Percentiles rank a stretch among this genome's conserved stretches.
Conservation (phyloP, 2,113 vertebrate species). For the Bombycilla garrulus region DNA sequence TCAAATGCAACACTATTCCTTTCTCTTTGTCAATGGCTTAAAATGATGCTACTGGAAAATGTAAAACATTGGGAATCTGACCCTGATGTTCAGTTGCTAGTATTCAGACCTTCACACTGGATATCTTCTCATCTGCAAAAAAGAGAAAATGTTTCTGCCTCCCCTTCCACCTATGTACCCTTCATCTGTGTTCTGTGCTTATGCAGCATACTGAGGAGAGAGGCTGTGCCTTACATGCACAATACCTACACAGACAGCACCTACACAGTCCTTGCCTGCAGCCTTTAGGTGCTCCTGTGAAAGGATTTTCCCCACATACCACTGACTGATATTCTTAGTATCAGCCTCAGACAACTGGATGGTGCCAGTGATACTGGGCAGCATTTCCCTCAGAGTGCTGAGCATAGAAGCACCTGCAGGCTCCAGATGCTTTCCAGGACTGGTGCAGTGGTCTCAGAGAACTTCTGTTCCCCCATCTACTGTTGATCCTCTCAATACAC, state of each 20-base stretch:
- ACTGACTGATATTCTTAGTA: not conserved
- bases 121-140: not conserved
- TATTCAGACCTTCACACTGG: not conserved
- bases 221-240: not conserved
- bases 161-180: not conserved
- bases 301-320: not conserved
- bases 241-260: not conserved
- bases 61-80: not conserved
- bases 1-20: not conserved
- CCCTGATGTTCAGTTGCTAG: not conserved
- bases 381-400: not conserved
- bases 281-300: not conserved
- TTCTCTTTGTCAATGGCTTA: conserved; percentile 1
- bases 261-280: not conserved
- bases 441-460: not conserved
- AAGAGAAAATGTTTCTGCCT: not conserved
- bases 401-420: not conserved
- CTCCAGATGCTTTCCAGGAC: not conserved
- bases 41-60: not conserved
- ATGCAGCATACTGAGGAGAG: not conserved
- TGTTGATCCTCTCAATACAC: not conserved
- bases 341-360: not conserved
- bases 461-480: not conserved
- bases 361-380: not conserved
- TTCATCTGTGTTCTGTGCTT: not conserved